Evolutionary conservation across 2,888 invertebrate genomes (phyloP), one percentile per base, ranked within the genome.

Genomic region (Sericinus montela): DNA sequence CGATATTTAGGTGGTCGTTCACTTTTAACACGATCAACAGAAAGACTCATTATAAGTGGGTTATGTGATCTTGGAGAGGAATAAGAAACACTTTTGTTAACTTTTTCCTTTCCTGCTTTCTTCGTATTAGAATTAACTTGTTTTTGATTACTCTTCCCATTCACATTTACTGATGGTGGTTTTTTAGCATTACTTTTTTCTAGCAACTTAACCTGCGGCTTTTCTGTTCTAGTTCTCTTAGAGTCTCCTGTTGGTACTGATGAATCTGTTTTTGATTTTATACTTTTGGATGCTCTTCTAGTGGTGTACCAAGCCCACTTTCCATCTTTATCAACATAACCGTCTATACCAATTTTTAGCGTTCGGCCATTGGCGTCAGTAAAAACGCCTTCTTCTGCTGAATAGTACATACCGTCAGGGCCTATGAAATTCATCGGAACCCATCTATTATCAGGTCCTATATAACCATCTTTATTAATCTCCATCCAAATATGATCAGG

Each of bases 381-480:
- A 48, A 85, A 81, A 14, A 56, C 52, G 3, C 87, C 86, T 16
- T 88, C 87, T 53, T 86, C 85, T 23, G 87, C 70, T 0, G 77
- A 72, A 59, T 87, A 86, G 45, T 55, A 59, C 75, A 78, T 69
- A 4, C 85, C 88, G 60, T 88, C 88, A 1, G 84, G 87, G 3
- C 88, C 88, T 10, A 52, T 68, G 55, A 88, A 88, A 54, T 72
- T 84, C 67, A 75, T 69, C 8, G 88, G 88, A 1, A 80, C 69
- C 88, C 88, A 88, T 3, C 87, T 76, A 41, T 75, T 72, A 58
- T 88, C 88, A 0, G 75, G 80, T 1, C 81, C 87, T 51, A 88
- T 77, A 43, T 73, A 88, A 11, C 88, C 88, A 47, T 88, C 87
- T 66, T 80, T 87, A 60, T 80, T 85, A 6, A 88, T 83, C 56